Base-by-base conservation (phyloP, 1,140 invertebrate species). In the Musca vetustissima region DNA sequence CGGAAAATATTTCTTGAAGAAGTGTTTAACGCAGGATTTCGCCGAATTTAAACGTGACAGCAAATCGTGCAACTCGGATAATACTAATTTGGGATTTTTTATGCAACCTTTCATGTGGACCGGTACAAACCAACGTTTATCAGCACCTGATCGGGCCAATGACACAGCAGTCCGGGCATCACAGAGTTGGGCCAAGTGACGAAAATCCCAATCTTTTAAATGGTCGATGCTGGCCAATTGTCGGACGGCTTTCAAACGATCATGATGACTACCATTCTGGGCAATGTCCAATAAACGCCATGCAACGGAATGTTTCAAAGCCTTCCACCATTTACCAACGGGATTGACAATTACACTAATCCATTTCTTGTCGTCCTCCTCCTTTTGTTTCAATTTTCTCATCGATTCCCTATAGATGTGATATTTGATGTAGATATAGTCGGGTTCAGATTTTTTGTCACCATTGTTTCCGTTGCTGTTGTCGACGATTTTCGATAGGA, bases 131-230 rank as follows among this genome's bases (percentile, higher is more conserved):
- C 85, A 83, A 64, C 83, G 77, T 73, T 87, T 84, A 50, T 85
- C 84, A 72, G 85, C 83, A 24, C 83, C 78, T 17, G 84, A 85
- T 72, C 89, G 79, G 24, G 89, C 88, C 59, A 91, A 78, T 22
- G 85, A 86, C 9, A 89, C 82, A 4, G 89, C 88, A 17, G 88
- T 89, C 75, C 83, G 85, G 28, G 87, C 83, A 83, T 90, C 86
- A 70, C 88, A 85, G 75, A 87, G 87, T 78, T 89, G 88, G 4
- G 89, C 88, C 68, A 90, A 82, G 67, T 88, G 84, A 22, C 80
- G 78, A 80, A 85, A 89, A 64, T 89, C 87, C 87, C 87, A 89
- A 70, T 87, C 85, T 73, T 82, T 82, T 0, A 82, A 71, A 55
- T 82, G 80, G 73, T 82, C 80, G 70, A 82, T 82, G 65, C 75